A percentile compares a stretch with the other conserved stretches of the same genome.
Conservation (phyloP, 2,797 vertebrate species). For the Artibeus lituratus region DNA sequence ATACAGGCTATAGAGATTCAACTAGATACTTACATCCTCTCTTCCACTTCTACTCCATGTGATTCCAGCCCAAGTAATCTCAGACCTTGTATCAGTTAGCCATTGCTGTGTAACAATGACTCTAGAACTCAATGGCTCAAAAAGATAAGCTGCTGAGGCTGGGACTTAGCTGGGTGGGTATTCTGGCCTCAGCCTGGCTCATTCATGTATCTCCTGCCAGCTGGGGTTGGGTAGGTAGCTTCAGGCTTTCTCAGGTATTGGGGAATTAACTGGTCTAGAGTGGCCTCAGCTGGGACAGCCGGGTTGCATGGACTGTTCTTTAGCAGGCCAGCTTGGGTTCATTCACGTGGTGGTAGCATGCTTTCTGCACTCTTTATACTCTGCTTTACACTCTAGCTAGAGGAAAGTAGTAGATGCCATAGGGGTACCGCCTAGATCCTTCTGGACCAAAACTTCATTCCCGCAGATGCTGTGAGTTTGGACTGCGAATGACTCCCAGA, state of each 20-base stretch:
- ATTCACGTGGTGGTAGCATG: background rate
- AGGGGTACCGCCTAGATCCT: too few species aligned
- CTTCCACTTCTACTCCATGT: background rate
- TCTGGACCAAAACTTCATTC: background rate
- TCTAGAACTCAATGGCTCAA: background rate
- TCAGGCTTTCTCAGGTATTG: background rate
- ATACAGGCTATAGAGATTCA: background rate
- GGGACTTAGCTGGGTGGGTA: background rate
- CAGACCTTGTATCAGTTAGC: background rate
- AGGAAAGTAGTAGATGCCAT: background rate
- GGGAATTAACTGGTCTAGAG: background rate
- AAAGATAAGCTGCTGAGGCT: background rate
- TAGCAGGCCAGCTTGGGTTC: background rate
- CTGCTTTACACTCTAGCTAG: background rate
- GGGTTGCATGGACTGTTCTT: background rate
- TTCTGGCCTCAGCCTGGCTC: background rate
- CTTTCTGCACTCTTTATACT: background rate
- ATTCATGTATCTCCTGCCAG: fast-evolving
- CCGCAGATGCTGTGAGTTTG: background rate
- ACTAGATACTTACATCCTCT: background rate
- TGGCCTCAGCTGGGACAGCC: background rate
- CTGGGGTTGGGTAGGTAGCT: background rate
- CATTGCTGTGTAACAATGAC: background rate
- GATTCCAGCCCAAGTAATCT: background rate
- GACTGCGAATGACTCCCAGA: background rate